A percentile compares a stretch with the other conserved stretches of the same genome.
These are phyloP conservation scores for Drosophila formosana DNA, from an alignment of 2,888 invertebrate species.

Conservation along the genomic window DNA sequence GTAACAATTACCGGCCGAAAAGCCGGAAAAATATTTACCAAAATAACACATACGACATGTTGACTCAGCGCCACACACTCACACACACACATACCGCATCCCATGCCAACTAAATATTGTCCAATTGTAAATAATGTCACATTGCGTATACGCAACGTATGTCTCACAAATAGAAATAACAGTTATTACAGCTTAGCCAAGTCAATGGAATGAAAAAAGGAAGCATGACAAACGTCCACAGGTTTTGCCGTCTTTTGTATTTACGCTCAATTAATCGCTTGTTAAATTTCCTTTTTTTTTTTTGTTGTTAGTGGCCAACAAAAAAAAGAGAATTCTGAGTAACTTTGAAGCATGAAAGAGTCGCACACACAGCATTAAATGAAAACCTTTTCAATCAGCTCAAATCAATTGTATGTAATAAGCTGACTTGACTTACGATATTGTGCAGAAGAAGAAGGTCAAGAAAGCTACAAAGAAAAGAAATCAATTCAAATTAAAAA, in stretches of 20 bases:
- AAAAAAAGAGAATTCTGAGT: background rate
- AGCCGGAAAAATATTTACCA: conserved; percentile 32
- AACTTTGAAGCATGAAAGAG: background rate
- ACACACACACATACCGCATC: background rate
- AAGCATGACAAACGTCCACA: conserved; percentile 9
- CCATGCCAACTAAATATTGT: conserved; percentile 2
- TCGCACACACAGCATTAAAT: background rate
- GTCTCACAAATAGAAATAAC: conserved; percentile 27
- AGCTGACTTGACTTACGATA: background rate
- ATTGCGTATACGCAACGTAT: conserved; percentile 24
- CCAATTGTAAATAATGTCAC: conserved; percentile 24
- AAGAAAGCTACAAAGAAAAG: background rate
- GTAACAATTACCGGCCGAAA: conserved; percentile 50
- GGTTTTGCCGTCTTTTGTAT: conserved; percentile 22
- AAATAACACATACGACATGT: conserved; percentile 41
- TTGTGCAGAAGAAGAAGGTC: background rate
- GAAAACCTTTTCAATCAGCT: conserved; percentile 8
- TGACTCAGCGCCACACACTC: conserved; percentile 18
- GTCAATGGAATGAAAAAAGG: conserved; percentile 3
- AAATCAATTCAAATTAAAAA: background rate
- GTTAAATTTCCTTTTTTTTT: conserved; percentile 17
- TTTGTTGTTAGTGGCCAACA: background rate
- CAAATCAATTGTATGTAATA: conserved; percentile 5
- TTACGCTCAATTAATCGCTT: conserved; percentile 37
- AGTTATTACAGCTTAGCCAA: conserved; percentile 27